phyloP scores from a whole-genome alignment of 2,797 vertebrate genomes.

The Tinamus major region DNA sequence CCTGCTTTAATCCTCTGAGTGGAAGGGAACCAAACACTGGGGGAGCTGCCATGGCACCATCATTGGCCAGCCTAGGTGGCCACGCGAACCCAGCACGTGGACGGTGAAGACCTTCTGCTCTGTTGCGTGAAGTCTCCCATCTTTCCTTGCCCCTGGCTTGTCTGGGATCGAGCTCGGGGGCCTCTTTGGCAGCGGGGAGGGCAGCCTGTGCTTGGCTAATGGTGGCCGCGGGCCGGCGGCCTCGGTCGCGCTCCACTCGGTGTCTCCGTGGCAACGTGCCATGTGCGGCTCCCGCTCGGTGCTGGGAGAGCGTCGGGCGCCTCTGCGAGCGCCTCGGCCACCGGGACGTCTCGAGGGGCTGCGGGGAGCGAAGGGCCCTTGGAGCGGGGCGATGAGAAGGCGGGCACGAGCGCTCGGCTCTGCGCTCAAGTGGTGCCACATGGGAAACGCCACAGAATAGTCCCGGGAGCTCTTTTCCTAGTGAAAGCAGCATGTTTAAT shows the following conservation, averaged over 20 bases:
- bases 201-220: neutral
- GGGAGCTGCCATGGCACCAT: neutral
- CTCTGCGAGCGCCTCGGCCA: neutral
- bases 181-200: neutral
- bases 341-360: neutral
- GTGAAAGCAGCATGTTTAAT: neutral
- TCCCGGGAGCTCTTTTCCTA: neutral
- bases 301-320: neutral
- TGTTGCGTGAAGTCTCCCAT: neutral
- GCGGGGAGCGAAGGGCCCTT: neutral
- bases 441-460: neutral
- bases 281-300: neutral
- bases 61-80: neutral
- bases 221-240: neutral
- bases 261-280: neutral
- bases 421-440: neutral
- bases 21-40: neutral
- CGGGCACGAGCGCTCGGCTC: neutral
- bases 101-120: too few relatives aligned
- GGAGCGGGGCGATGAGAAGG: neutral
- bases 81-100: too few relatives aligned
- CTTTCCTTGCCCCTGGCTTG: rapidly evolving
- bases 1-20: neutral
- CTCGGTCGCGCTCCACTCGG: neutral
- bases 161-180: neutral